Evolutionary conservation across 2,888 invertebrate genomes (phyloP).

Genomic region (Leptinotarsa rubiginosa): DNA sequence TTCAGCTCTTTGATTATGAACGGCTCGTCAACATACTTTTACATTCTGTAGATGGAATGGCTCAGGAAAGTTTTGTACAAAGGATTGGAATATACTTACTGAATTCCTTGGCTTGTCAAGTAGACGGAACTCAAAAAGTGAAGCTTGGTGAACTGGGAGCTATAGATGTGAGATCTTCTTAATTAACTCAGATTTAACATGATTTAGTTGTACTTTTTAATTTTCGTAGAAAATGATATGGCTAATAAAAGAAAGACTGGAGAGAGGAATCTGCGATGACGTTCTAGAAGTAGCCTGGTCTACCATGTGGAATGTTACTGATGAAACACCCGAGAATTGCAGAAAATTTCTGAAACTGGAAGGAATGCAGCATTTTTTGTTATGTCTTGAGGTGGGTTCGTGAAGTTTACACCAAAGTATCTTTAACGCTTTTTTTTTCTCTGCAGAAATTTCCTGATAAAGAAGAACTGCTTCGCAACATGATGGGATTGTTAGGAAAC

Average conservation of each 20-base stretch:
- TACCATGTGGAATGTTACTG: constrained; percentile 98
- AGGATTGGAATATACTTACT: constrained; percentile 94
- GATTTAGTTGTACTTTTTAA: constrained; percentile 5
- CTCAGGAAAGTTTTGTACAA: constrained; percentile 92
- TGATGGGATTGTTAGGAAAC: constrained; percentile 98
- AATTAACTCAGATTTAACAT: background rate
- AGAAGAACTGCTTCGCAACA: constrained; percentile 92
- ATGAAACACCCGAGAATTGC: constrained; percentile 96
- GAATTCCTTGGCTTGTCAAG: constrained; percentile 96
- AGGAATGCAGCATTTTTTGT: constrained; percentile 91
- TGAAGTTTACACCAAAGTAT: background rate
- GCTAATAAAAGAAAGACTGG: constrained; percentile 85
- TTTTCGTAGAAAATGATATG: constrained; percentile 82
- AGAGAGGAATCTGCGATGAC: constrained; percentile 87
- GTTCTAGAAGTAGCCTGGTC: constrained; percentile 98
- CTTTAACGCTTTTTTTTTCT: constrained; percentile 34
- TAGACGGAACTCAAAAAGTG: constrained; percentile 92
- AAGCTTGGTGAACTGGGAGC: constrained; percentile 92
- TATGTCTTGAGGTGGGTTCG: constrained; percentile 80
- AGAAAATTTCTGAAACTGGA: constrained; percentile 86
- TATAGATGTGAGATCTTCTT: constrained; percentile 73
- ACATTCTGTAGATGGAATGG: constrained; percentile 83
- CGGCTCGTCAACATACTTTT: constrained; percentile 86
- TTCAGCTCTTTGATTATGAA: constrained; percentile 89
- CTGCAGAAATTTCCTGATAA: constrained; percentile 85